Conservation (phyloP, 1,140 invertebrate species). For the Neodiprion pinetum region DNA sequence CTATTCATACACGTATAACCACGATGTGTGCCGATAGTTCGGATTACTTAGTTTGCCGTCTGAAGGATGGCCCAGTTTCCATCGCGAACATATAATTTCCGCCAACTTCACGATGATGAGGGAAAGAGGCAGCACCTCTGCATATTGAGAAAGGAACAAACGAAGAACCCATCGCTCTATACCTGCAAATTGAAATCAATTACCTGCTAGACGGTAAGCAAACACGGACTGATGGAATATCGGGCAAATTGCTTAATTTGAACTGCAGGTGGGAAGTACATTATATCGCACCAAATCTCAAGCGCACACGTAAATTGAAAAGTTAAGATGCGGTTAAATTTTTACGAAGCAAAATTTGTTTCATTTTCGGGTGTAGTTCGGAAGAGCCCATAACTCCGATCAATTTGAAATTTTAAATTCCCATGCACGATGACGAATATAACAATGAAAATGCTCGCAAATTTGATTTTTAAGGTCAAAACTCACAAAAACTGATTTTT, state of each 20-base stretch:
- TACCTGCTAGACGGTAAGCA: not conserved
- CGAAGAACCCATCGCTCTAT: not conserved
- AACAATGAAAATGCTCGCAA: too few species aligned
- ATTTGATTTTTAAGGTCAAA: too few species aligned
- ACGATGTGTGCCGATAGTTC: not conserved
- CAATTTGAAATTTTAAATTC: too few species aligned
- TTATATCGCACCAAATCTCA: too few species aligned
- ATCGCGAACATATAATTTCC: not conserved
- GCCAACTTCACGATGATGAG: not conserved
- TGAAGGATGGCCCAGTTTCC: not conserved
- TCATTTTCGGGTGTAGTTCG: too few species aligned
- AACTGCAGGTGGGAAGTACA: too few species aligned
- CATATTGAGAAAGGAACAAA: not conserved
- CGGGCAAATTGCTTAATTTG: not conserved
- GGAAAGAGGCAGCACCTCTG: not conserved
- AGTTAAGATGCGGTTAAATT: too few species aligned
- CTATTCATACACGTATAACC: not conserved
- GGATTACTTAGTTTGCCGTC: not conserved
- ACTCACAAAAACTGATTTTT: too few species aligned
- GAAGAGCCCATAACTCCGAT: too few species aligned
- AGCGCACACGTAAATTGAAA: too few species aligned
- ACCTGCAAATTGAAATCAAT: constrained; percentile 1
- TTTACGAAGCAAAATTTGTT: too few species aligned
- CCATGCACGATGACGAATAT: too few species aligned
- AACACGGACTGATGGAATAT: not conserved